Evolutionary conservation across 2,797 vertebrate species (phyloP).

Genomic region (Valencia hispanica): DNA sequence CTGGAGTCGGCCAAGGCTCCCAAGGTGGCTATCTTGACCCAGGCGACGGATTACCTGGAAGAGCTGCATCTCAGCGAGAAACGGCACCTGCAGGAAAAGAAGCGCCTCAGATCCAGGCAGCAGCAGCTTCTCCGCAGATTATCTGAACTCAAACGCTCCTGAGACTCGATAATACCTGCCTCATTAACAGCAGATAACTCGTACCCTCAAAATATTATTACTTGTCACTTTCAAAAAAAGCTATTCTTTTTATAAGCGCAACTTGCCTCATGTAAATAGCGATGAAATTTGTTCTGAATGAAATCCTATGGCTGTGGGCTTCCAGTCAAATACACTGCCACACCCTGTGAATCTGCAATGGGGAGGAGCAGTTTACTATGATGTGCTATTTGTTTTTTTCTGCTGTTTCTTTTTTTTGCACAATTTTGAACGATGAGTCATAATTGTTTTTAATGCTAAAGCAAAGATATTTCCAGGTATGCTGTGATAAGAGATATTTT

Average conservation of each 20-base stretch:
- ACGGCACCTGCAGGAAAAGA: slow-evolving; percentile 87
- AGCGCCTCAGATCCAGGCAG: slow-evolving; percentile 84
- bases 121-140: slow-evolving; percentile 87
- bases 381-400: slow-evolving; percentile 36
- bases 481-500: slow-evolving; percentile 37
- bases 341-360: slow-evolving; percentile 40
- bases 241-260: slow-evolving; percentile 40
- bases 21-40: slow-evolving; percentile 95
- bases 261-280: slow-evolving; percentile 66
- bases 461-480: slow-evolving; percentile 43
- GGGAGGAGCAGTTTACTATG: slow-evolving; percentile 37
- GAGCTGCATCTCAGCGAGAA: slow-evolving; percentile 85
- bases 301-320: slow-evolving; percentile 39
- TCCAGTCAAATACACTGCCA: slow-evolving; percentile 40
- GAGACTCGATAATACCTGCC: slow-evolving; percentile 57
- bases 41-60: slow-evolving; percentile 89
- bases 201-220: slow-evolving; percentile 17
- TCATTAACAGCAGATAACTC: slow-evolving; percentile 45
- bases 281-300: slow-evolving; percentile 36
- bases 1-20: slow-evolving; percentile 90
- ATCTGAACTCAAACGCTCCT: slow-evolving; percentile 86
- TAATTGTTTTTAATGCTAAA: slow-evolving; percentile 31
- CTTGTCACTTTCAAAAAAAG: slow-evolving; percentile 55
- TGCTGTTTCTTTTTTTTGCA: slow-evolving; percentile 55
- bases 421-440: slow-evolving; percentile 36